Conservation (phyloP, 92 coral and sea anemone genomes). For the Virgularia gustaviana region DNA sequence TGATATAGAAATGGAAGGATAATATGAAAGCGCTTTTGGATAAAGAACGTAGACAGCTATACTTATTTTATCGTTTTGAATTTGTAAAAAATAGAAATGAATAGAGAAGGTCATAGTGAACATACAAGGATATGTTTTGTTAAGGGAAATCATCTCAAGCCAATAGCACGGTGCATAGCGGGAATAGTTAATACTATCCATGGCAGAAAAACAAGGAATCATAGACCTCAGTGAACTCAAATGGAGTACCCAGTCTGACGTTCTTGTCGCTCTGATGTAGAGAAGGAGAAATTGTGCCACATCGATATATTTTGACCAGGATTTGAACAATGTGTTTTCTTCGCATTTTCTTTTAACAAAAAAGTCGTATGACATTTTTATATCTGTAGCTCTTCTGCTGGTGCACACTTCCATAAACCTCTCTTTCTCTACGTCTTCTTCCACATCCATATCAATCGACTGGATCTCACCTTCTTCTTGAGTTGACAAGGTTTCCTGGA, state of each 20-base stretch:
- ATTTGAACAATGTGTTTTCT: slow-evolving; percentile 16
- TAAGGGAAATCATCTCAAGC: slow-evolving; percentile 14
- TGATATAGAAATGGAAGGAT: no score
- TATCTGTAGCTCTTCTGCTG: slow-evolving; percentile 16
- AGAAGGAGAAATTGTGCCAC: slow-evolving; percentile 21
- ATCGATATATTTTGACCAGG: slow-evolving; percentile 28
- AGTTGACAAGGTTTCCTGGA: slow-evolving; percentile 4
- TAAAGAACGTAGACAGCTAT: no score
- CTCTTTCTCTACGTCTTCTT: slow-evolving; percentile 13
- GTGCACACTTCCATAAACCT: slow-evolving; percentile 6
- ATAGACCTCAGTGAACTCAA: slow-evolving; percentile 9
- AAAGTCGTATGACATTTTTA: slow-evolving; percentile 8
- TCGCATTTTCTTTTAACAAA: slow-evolving; percentile 30
- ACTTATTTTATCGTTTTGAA: no score
- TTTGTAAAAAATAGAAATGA: background rate
- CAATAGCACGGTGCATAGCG: slow-evolving; percentile 18
- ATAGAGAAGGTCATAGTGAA: background rate
- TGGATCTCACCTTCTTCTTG: background rate
- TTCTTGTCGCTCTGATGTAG: slow-evolving; percentile 23
- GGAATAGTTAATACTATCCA: slow-evolving; percentile 11
- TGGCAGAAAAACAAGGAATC: slow-evolving; percentile 13
- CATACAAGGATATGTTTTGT: slow-evolving; percentile 27
- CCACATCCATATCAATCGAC: slow-evolving; percentile 17
- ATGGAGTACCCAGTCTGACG: slow-evolving; percentile 20
- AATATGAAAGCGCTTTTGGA: no score